Conservation (phyloP, 2,797 vertebrate species). For the Hemitrygon akajei region DNA sequence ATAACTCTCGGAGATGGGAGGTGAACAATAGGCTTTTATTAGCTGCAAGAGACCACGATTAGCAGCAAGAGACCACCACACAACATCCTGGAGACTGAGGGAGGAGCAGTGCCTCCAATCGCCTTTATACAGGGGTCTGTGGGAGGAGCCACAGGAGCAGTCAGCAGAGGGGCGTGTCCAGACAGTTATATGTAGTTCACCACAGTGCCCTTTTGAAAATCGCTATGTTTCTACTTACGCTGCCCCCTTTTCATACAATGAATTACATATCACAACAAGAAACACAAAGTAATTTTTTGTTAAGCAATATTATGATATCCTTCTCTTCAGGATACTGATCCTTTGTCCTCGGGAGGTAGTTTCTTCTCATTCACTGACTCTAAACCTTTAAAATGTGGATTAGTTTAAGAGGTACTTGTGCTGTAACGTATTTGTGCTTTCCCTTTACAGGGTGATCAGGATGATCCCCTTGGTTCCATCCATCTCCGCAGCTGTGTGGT, state of each 20-base stretch:
- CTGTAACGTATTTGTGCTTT: not conserved
- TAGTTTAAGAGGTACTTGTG: constrained; percentile 40
- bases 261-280: not conserved
- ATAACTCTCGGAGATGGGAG: too few relatives aligned
- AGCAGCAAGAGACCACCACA: too few relatives aligned
- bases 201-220: not conserved
- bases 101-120: too few relatives aligned
- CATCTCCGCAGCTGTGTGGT: constrained; percentile 84
- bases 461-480: constrained; percentile 79
- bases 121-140: too few relatives aligned
- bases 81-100: too few relatives aligned
- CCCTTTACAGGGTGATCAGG: constrained; percentile 61
- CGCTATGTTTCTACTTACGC: not conserved
- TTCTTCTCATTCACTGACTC: not conserved
- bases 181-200: too few relatives aligned
- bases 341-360: not conserved
- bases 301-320: not conserved
- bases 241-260: not conserved
- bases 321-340: not conserved
- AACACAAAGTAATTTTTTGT: not conserved
- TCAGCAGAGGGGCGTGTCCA: too few relatives aligned
- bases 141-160: too few relatives aligned
- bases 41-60: too few relatives aligned
- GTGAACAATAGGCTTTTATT: too few relatives aligned
- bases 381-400: not conserved